These are phyloP conservation scores for Drosophila tristis DNA, from an alignment of 1,140 invertebrate species.

Conservation along the genomic window DNA sequence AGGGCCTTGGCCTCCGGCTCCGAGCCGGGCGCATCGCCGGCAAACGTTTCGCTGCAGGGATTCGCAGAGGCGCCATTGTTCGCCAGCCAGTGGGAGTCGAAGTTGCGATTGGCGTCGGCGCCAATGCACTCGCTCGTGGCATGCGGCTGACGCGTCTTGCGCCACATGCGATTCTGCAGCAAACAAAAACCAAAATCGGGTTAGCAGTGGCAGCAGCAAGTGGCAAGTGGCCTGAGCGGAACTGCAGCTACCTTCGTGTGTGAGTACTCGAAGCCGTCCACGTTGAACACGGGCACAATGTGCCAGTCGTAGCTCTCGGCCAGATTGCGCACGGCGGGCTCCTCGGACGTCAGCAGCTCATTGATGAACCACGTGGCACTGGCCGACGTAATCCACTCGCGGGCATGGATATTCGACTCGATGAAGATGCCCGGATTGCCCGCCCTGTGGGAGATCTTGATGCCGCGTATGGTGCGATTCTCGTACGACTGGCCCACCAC, in stretches of 20 bases:
- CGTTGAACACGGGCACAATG: constrained; percentile 89
- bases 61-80: constrained; percentile 63
- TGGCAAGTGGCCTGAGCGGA: no score
- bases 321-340: constrained; percentile 75
- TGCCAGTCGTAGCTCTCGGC: constrained; percentile 87
- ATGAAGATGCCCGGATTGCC: constrained; percentile 86
- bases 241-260: constrained; percentile 77
- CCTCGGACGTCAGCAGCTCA: constrained; percentile 82
- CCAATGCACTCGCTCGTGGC: constrained; percentile 85
- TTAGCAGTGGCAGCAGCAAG: no score
- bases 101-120: constrained; percentile 89
- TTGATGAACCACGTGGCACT: constrained; percentile 86
- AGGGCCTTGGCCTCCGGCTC: constrained; percentile 90
- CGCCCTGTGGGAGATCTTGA: constrained; percentile 86
- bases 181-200: no score
- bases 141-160: constrained; percentile 85
- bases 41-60: constrained; percentile 89
- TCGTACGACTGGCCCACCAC: constrained; percentile 85
- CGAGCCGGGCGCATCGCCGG: constrained; percentile 89
- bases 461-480: constrained; percentile 86
- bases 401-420: constrained; percentile 86
- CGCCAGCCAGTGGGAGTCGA: constrained; percentile 87
- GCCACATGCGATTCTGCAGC: constrained; percentile 84
- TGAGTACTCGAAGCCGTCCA: constrained; percentile 89
- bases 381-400: constrained; percentile 87